Base-by-base conservation (phyloP, 2,888 invertebrate species). In the Gymnoscelis rufifasciata region DNA sequence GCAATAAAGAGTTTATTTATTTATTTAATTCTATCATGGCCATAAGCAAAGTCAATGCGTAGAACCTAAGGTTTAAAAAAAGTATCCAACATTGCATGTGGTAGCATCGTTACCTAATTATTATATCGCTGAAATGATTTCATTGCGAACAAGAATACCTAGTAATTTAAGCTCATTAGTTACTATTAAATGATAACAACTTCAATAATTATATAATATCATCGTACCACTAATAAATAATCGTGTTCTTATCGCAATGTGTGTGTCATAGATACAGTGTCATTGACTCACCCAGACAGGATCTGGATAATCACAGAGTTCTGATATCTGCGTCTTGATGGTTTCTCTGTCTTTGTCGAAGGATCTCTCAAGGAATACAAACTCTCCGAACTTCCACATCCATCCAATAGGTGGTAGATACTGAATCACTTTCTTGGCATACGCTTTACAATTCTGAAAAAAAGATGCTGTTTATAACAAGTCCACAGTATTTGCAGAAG, bases 371-470 rank as follows among this genome's bases (percentile, higher is more conserved):
- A 98, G 90, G 83, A 98, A 98, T 52, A 98, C 95, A 82, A 95
- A 95, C 76, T 98, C 98, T 0, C 95, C 95, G 77, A 97, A 96
- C 84, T 96, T 95, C 97, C 97, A 98, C 65, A 95, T 94, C 98
- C 98, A 98, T 26, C 98, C 98, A 60, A 98, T 91, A 7, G 96
- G 93, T 15, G 98, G 98, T 56, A 98, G 90, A 75, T 95, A 97
- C 62, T 94, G 93, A 55, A 98, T 93, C 8, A 93, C 93, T 80
- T 96, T 95, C 84, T 98, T 98, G 0, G 96, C 97, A 77, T 96
- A 97, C 0, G 97, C 96, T 89, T 98, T 97, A 63, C 97, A 96
- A 76, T 96, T 96, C 93, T 95, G 78, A 63, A 90, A 90, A 50
- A 63, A 56, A 53, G 19, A 36, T 47, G 8, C 5, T 10, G 6